Conservation (phyloP, 2,888 invertebrate genomes). For the Yponomeuta cagnagella region DNA sequence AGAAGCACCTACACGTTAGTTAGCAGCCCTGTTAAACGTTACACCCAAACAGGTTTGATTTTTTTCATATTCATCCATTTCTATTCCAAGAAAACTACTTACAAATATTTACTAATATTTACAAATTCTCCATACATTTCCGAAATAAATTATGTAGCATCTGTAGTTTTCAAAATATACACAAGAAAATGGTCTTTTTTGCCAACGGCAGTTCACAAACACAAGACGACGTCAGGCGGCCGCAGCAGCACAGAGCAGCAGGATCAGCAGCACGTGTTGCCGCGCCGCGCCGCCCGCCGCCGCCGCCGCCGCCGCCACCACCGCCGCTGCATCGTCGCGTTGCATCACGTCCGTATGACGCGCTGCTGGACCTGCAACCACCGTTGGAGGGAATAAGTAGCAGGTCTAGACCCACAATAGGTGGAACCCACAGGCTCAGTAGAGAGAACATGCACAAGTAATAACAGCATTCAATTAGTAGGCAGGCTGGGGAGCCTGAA, state of each 20-base stretch:
- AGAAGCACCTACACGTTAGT: not conserved
- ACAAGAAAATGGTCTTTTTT: not conserved
- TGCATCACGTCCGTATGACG: conserved; percentile 75
- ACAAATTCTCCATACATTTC: not conserved
- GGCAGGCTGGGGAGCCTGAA: no score
- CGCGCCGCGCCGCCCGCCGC: conserved; percentile 17
- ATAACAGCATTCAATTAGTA: no score
- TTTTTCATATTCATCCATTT: not conserved
- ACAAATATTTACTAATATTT: not conserved
- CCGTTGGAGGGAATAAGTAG: not conserved
- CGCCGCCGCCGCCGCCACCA: conserved; percentile 20
- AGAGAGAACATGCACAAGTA: no score
- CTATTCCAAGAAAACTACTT: not conserved
- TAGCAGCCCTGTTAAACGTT: not conserved
- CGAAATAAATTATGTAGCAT: not conserved
- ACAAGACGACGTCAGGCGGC: not conserved
- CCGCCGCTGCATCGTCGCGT: conserved; percentile 40
- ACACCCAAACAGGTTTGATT: not conserved
- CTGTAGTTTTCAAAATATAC: not conserved
- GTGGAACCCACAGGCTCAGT: not conserved
- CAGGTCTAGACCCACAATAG: not conserved
- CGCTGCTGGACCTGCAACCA: conserved; percentile 41
- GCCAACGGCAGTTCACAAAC: not conserved
- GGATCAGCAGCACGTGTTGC: not conserved
- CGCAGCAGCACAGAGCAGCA: not conserved